Evolutionary conservation across 2,888 invertebrate species (phyloP).

Genomic region (Acleris emargana): DNA sequence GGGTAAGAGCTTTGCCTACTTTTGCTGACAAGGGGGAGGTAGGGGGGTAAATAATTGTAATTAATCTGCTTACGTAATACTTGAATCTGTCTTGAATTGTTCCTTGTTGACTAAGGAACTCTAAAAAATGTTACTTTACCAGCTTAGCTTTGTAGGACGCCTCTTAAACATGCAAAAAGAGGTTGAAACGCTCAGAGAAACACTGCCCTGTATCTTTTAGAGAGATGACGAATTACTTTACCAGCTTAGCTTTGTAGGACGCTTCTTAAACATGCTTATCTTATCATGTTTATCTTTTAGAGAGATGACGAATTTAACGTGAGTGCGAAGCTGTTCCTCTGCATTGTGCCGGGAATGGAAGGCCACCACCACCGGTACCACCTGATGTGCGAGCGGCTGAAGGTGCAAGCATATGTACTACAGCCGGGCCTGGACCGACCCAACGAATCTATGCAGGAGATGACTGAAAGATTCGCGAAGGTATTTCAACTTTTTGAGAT

Average conservation of each 20-base stretch:
- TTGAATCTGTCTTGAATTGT: too few species aligned
- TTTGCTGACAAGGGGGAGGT: too few species aligned
- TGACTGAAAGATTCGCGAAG: conserved; percentile 53
- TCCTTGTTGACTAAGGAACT: too few species aligned
- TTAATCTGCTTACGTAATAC: too few species aligned
- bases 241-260: too few species aligned
- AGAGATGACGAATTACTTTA: conserved; percentile 44
- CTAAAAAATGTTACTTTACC: too few species aligned
- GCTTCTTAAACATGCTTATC: too few species aligned
- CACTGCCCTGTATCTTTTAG: conserved; percentile 29
- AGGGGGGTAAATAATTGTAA: too few species aligned
- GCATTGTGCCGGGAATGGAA: conserved; percentile 58
- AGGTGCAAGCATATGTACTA: conserved; percentile 52
- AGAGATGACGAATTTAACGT: conserved; percentile 42
- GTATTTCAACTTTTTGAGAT: conserved; percentile 38
- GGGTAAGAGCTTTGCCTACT: too few species aligned
- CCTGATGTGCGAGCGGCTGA: conserved; percentile 51
- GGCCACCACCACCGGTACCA: conserved; percentile 53
- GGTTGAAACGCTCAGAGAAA: too few species aligned
- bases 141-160: too few species aligned
- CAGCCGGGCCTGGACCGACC: conserved; percentile 54
- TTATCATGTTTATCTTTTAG: conserved; percentile 38
- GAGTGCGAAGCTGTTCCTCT: conserved; percentile 44
- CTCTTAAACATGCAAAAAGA: too few species aligned
- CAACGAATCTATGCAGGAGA: conserved; percentile 49